phyloP scores from a whole-genome alignment of 2,888 invertebrate genomes.

The Folsomia manolachei region DNA sequence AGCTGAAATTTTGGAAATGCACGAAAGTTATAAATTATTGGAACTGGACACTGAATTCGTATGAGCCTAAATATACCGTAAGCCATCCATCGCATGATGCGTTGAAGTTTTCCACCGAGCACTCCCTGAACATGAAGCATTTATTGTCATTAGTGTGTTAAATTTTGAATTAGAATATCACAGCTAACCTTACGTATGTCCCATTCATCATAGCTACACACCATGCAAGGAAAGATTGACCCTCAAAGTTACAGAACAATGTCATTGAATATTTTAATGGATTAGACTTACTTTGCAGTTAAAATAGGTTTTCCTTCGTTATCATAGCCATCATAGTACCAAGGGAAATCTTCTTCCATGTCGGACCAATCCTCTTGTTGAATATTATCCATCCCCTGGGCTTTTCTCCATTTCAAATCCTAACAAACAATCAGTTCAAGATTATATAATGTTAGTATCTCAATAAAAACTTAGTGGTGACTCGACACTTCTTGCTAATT shows the following conservation, averaged over 20 bases:
- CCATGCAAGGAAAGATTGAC: too few relatives aligned
- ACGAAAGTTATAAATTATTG: too few relatives aligned
- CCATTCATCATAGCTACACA: constrained; percentile 11
- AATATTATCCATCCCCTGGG: constrained; percentile 10
- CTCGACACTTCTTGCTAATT: neutral
- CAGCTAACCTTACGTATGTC: neutral
- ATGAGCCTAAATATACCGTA: too few relatives aligned
- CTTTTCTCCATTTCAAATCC: constrained; percentile 9
- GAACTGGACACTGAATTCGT: too few relatives aligned
- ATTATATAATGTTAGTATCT: too few relatives aligned
- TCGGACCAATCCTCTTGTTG: constrained; percentile 2
- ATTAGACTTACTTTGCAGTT: neutral
- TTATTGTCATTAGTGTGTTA: too few relatives aligned
- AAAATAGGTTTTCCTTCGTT: constrained; percentile 14
- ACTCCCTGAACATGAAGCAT: too few relatives aligned
- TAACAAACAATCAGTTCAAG: neutral
- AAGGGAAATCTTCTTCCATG: constrained; percentile 2
- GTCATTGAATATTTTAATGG: neutral
- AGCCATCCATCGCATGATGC: neutral
- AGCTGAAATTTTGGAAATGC: too few relatives aligned
- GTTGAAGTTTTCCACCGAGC: neutral
- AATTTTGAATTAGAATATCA: neutral
- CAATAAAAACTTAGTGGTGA: neutral
- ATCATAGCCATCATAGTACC: neutral
- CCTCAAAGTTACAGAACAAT: neutral